Percentiles rank a stretch among this genome's conserved stretches.
These are phyloP conservation scores for Drosophila kambysellisi DNA, from an alignment of 2,888 invertebrate genomes.

Conservation along the genomic window DNA sequence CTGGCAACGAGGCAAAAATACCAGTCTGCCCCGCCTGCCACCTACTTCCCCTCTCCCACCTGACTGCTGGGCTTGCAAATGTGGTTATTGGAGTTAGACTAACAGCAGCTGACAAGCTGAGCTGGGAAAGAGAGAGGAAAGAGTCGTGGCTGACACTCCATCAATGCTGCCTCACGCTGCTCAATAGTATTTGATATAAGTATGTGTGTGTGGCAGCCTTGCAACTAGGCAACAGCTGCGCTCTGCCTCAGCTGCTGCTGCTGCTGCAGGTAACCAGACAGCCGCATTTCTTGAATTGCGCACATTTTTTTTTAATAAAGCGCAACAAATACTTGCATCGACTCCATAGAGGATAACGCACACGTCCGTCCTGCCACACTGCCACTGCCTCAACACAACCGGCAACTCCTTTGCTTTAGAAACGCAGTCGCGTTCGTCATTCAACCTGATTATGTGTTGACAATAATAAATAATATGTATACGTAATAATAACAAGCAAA, in stretches of 20 bases:
- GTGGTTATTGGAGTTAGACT: conserved; percentile 64
- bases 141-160: conserved; percentile 51
- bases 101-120: conserved; percentile 39
- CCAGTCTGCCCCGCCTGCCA: conserved; percentile 6
- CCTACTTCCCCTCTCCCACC: conserved; percentile 2
- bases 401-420: conserved; percentile 26
- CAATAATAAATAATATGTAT: conserved; percentile 44
- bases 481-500: conserved; percentile 36
- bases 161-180: conserved; percentile 52
- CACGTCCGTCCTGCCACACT: conserved; percentile 22
- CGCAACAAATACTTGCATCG: conserved; percentile 54
- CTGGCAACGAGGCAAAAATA: conserved; percentile 55
- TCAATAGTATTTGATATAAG: conserved; percentile 74
- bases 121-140: neutral
- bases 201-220: conserved; percentile 13
- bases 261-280: conserved; percentile 41
- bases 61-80: conserved; percentile 50
- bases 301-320: conserved; percentile 77
- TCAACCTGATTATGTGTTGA: conserved; percentile 67
- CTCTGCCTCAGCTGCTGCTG: conserved; percentile 28
- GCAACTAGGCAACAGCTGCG: conserved; percentile 15
- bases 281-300: conserved; percentile 66
- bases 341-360: conserved; percentile 49
- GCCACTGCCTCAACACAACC: neutral
- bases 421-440: conserved; percentile 54